These are phyloP conservation scores for Standfussiana lucernea DNA, from an alignment of 2,888 invertebrate species.

Conservation along the genomic window DNA sequence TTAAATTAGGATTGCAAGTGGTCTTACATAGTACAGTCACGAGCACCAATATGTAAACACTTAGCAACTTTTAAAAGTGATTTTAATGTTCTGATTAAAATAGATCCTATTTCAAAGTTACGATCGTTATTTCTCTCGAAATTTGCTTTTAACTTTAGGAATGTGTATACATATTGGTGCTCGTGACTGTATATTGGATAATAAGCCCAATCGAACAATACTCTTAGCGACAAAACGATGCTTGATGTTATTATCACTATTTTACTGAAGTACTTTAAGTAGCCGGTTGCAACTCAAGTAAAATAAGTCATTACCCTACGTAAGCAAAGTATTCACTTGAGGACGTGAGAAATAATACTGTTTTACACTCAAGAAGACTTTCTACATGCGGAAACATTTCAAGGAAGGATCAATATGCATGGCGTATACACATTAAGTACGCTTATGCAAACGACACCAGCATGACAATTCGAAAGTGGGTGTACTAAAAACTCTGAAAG, in stretches of 20 bases:
- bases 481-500: conserved; percentile 17
- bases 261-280: conserved; percentile 7
- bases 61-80: too few species aligned
- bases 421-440: background rate
- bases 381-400: conserved; percentile 8
- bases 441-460: background rate
- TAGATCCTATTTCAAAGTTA: too few species aligned
- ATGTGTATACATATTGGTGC: too few species aligned
- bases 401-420: conserved; percentile 9
- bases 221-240: conserved; percentile 7
- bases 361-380: conserved; percentile 13
- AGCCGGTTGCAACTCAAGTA: background rate
- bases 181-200: too few species aligned
- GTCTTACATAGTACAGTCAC: too few species aligned
- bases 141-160: too few species aligned
- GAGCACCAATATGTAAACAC: too few species aligned
- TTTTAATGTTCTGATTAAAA: too few species aligned
- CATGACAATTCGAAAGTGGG: background rate
- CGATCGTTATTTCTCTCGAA: too few species aligned
- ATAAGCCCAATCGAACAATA: conserved; percentile 14
- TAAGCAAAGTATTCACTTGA: background rate
- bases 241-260: conserved; percentile 5
- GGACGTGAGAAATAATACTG: background rate
- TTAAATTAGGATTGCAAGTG: too few species aligned
- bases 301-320: background rate